Base-by-base conservation (phyloP, 2,113 vertebrate species). In the Sterna hirundo region DNA sequence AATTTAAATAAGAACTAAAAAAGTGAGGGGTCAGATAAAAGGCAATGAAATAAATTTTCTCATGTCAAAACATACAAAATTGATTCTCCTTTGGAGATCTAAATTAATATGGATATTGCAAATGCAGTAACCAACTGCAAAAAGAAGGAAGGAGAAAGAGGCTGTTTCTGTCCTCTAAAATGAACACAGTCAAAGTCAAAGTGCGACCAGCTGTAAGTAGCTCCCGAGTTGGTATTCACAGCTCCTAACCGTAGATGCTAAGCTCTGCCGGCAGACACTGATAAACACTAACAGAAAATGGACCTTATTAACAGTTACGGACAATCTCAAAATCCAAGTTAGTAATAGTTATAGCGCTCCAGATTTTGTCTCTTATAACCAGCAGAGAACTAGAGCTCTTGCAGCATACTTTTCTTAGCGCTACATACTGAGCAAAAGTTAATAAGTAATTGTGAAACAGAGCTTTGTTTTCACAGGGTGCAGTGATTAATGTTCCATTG, bases 1-100 rank as follows among this genome's bases (percentile, higher is more conserved):
- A 96, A 96, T 97, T 94, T 94, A 91, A 97, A 95, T 91, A 84
- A 72, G 91, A 94, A 85, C 81, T 83, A 86, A 87, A 94, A 89
- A 87, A 88, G 72, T 79, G 47, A 6, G 0, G 36, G 81, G 84
- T 96, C 91, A 77, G 86, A 86, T 32, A 90, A 87, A 95, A 96
- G 83, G 62, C 91, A 91, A 55, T 6, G 54, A 93, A 62, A 90
- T 51, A 88, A 82, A 88, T 95, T 95, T 94, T 94, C 66, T 87
- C 15, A 46, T 62, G 91, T 94, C 94, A 87, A 93, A 94, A 94
- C 68, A 87, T 5, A 22, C 29, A 91, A 85, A 95, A 95, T 25
- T 88, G 10, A 87, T 87, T 95, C 32, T 89, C 13, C 22, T 85
- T 91, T 82, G 46, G 74, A 80, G 74, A 72, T 54, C 46, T 83